Evolutionary conservation across 2,888 invertebrate genomes (phyloP), one percentile per base, ranked within the genome.

Genomic region (Baronia brevicornis): DNA sequence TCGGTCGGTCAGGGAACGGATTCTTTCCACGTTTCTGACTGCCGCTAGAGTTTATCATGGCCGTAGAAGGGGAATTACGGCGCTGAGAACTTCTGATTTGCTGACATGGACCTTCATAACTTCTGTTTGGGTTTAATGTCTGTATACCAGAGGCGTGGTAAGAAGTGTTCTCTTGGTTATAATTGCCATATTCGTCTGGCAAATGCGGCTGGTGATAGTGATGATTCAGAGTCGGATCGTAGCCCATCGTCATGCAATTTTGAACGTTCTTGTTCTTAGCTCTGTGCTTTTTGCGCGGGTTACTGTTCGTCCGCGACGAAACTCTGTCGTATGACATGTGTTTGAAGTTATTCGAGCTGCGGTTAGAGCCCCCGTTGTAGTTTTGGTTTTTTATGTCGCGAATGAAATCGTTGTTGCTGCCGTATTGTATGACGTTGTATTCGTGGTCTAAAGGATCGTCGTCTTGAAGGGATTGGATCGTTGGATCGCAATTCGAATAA

Each of bases 1-100:
- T 88, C 2, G 89, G 88, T 18, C 90, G 78, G 45, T 91, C 91
- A 25, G 89, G 89, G 44, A 88, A 88, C 22, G 64, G 66, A 36
- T 74, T 80, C 53, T 73, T 87, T 6, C 84, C 84, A 7, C 85
- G 70, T 41, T 84, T 84, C 50, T 84, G 85, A 39, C 84, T 82
- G 2, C 85, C 84, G 37, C 82, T 79, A 2, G 80, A 77, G 43
- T 82, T 80, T 5, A 77, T 73, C 54, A 74, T 66, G 2, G 78
- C 73, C 2, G 79, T 69, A 1, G 82, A 71, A 0, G 85, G 85
- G 0, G 84, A 84, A 43, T 79, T 75, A 12, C 84, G 65, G 5
- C 84, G 64, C 38, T 84, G 84, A 0, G 85, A 84, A 39, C 54
- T 64, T 37, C 84, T 60, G 2, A 79, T 57, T 58, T 59, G 57